A percentile compares a stretch with the other conserved stretches of the same genome.
These are phyloP conservation scores for Tapirus indicus DNA, from an alignment of 2,797 vertebrate genomes.

Conservation along the genomic window DNA sequence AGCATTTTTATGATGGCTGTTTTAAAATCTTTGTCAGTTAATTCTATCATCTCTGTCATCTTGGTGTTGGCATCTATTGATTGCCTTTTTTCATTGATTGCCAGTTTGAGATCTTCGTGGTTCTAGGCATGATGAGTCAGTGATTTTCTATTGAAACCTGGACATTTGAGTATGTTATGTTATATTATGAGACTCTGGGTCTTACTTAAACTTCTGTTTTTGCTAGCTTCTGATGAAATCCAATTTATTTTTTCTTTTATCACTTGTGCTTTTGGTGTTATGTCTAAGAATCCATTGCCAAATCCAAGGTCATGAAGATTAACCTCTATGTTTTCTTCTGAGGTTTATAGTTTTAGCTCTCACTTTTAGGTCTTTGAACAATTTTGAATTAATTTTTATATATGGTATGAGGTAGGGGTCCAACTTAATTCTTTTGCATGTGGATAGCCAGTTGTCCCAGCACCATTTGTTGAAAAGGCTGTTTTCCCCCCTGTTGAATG, in stretches of 20 bases:
- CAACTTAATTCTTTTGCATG: background rate
- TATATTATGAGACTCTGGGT: background rate
- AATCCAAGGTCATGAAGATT: background rate
- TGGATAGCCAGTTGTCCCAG: background rate
- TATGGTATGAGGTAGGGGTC: background rate
- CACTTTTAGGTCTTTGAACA: background rate
- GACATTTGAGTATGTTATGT: background rate
- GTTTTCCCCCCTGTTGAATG: background rate
- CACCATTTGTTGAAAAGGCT: background rate
- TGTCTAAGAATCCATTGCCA: background rate
- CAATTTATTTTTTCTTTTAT: background rate
- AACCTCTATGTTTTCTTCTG: background rate
- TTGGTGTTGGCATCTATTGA: background rate
- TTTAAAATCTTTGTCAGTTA: background rate
- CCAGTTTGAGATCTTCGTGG: background rate
- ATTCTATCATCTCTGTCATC: background rate
- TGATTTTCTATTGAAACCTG: background rate
- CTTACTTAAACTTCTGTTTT: background rate
- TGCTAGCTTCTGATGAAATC: background rate
- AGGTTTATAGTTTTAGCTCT: background rate
- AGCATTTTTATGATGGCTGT: background rate
- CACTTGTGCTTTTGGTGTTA: background rate
- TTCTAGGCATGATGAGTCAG: background rate
- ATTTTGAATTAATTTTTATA: background rate
- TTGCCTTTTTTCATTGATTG: background rate